phyloP scores from a whole-genome alignment of 2,113 vertebrate genomes.

The Erythrocebus patas region DNA sequence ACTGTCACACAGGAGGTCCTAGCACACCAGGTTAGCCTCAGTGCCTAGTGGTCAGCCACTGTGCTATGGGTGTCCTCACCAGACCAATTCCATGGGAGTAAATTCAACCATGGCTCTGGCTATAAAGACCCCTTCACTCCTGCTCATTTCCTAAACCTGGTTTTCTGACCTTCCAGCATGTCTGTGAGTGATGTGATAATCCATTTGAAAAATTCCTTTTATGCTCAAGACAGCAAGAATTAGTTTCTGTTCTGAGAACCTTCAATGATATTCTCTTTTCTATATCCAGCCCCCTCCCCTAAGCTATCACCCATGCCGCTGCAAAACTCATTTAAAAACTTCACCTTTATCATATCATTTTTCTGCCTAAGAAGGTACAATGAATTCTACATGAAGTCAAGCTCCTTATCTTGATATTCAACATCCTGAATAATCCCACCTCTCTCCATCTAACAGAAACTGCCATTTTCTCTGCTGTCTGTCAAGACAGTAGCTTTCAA shows the following conservation, averaged over 20 bases:
- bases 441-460: background rate
- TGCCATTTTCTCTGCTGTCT: background rate
- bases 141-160: background rate
- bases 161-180: background rate
- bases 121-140: background rate
- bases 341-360: background rate
- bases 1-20: background rate
- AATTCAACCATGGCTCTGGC: background rate
- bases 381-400: background rate
- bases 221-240: background rate
- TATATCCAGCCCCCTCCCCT: background rate
- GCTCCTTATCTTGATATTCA: background rate
- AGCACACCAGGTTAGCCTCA: fast-evolving
- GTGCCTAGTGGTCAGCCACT: background rate
- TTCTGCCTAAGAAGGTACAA: background rate
- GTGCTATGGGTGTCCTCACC: background rate
- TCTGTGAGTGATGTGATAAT: background rate
- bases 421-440: background rate
- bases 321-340: background rate
- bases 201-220: conserved; percentile 7
- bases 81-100: background rate
- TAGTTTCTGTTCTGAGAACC: background rate
- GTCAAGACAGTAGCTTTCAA: background rate
- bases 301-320: background rate
- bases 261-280: background rate